Conservation (phyloP, 2,888 invertebrate species). For the Bombylius discolor region DNA sequence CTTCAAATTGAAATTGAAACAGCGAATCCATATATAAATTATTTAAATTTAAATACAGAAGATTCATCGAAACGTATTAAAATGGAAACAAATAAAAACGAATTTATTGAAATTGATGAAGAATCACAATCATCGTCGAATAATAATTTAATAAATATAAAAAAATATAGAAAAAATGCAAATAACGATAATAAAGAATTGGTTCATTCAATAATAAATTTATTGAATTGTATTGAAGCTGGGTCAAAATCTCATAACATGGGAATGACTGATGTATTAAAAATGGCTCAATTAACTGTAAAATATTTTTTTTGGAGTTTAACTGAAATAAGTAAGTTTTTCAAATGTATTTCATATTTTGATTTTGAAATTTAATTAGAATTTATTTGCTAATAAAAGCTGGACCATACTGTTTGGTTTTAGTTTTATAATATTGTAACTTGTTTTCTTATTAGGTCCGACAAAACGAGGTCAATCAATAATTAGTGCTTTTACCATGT, state of each 20-base stretch:
- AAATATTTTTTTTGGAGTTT: constrained; percentile 67
- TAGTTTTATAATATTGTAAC: neutral
- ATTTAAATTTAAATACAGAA: neutral
- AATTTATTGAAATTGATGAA: constrained; percentile 12
- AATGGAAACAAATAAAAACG: constrained; percentile 8
- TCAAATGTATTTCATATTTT: neutral
- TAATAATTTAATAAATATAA: no score
- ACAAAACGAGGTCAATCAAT: constrained; percentile 49
- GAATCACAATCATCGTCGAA: neutral
- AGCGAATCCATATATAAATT: neutral
- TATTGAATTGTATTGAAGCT: constrained; percentile 52
- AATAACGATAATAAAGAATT: constrained; percentile 13
- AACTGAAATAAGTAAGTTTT: constrained; percentile 45
- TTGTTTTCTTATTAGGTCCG: constrained; percentile 37
- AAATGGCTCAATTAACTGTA: constrained; percentile 55
- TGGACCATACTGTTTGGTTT: neutral
- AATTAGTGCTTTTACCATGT: constrained; percentile 48
- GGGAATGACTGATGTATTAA: constrained; percentile 53
- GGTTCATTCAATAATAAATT: constrained; percentile 44
- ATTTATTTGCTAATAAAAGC: neutral
- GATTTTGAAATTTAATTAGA: neutral
- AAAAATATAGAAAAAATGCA: no score
- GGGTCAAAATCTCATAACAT: constrained; percentile 45
- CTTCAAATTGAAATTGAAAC: neutral
- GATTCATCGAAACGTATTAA: constrained; percentile 3